Percentiles rank a stretch among this genome's conserved stretches.
Evolutionary conservation across 2,113 vertebrate genomes (phyloP).

Genomic region (Toxotes chatareus): DNA sequence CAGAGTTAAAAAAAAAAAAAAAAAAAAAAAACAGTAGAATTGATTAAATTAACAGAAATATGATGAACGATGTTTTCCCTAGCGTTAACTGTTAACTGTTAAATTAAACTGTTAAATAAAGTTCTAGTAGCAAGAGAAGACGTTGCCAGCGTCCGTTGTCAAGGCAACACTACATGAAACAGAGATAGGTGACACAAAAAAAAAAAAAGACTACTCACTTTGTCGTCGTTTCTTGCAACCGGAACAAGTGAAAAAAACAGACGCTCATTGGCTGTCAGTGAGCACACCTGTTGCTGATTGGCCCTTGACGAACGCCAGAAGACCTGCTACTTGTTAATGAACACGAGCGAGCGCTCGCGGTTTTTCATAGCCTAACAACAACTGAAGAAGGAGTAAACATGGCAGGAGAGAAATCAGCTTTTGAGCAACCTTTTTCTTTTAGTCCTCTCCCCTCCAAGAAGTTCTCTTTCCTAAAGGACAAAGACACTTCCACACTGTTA

Average conservation of each 20-base stretch:
- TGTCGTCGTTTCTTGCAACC: not conserved
- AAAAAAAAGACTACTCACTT: not conserved
- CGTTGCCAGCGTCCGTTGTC: conserved; percentile 36
- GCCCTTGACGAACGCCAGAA: not conserved
- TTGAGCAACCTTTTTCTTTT: conserved; percentile 70
- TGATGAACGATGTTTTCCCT: too few species aligned
- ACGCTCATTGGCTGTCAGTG: conserved; percentile 32
- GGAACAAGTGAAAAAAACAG: not conserved
- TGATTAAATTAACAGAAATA: too few species aligned
- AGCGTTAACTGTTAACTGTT: not conserved
- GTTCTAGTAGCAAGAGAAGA: not conserved
- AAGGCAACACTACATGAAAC: conserved; percentile 53
- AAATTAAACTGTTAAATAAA: too few species aligned
- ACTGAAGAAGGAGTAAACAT: conserved; percentile 31
- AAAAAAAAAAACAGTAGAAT: too few species aligned
- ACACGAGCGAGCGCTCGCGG: not conserved
- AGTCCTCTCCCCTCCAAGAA: conserved; percentile 57
- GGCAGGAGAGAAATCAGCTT: conserved; percentile 39
- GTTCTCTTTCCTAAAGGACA: conserved; percentile 71
- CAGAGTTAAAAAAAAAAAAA: not conserved
- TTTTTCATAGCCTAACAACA: not conserved
- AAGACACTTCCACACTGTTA: conserved; percentile 44
- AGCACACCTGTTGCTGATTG: conserved; percentile 34
- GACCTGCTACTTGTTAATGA: not conserved
- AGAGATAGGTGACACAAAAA: not conserved